These are phyloP conservation scores for Yponomeuta evonymella DNA, from an alignment of 2,888 invertebrate genomes.

Conservation along the genomic window DNA sequence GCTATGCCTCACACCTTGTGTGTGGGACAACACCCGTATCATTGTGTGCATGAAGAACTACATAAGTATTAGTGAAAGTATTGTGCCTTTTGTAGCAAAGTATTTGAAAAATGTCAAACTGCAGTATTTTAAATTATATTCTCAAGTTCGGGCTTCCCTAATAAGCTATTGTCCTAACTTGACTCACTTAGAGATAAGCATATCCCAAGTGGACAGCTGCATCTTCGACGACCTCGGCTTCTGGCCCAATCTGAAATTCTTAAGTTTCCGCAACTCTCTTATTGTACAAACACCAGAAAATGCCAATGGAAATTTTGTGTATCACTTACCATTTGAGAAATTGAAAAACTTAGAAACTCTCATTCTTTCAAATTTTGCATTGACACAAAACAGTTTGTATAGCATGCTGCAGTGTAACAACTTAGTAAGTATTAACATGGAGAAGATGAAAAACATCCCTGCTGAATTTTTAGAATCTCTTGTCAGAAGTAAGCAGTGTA, in stretches of 20 bases:
- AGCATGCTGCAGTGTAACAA: conserved; percentile 66
- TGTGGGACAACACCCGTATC: conserved; percentile 71
- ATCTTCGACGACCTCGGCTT: conserved; percentile 69
- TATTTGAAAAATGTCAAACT: conserved; percentile 72
- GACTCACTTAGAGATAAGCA: conserved; percentile 73
- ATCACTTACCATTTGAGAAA: conserved; percentile 69
- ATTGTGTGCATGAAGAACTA: conserved; percentile 74
- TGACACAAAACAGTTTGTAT: conserved; percentile 64
- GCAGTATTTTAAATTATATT: conserved; percentile 74
- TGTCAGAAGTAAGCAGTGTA: conserved; percentile 55
- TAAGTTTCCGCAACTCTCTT: conserved; percentile 70
- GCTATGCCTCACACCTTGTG: conserved; percentile 65
- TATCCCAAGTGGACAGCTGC: conserved; percentile 72
- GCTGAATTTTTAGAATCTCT: conserved; percentile 67
- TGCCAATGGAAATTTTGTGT: conserved; percentile 67
- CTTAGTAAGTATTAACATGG: conserved; percentile 71
- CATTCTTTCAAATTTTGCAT: conserved; percentile 67
- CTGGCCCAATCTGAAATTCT: conserved; percentile 70
- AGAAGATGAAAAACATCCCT: conserved; percentile 74
- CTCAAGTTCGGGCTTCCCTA: conserved; percentile 66
- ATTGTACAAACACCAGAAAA: conserved; percentile 66
- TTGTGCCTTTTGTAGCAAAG: conserved; percentile 71
- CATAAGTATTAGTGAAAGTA: conserved; percentile 66
- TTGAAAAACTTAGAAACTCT: conserved; percentile 61
- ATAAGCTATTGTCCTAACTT: conserved; percentile 70